Base-by-base conservation (phyloP, 2,113 vertebrate species). In the Dicentrarchus labrax region DNA sequence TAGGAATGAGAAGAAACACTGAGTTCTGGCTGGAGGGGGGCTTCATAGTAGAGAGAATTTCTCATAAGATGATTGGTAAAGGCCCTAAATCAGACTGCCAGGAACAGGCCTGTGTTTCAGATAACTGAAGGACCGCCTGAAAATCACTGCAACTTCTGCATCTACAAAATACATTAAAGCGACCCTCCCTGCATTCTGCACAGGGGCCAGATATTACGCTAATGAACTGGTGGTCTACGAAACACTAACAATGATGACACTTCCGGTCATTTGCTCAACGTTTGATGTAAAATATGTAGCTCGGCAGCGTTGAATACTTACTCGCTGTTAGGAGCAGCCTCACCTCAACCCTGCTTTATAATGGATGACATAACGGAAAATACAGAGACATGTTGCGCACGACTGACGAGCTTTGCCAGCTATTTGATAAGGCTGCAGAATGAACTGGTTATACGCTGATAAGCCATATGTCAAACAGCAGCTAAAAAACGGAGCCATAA, bases 351-450 rank as follows among this genome's bases (percentile, higher is more conserved):
- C n/a, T 15, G 39, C 12, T 13, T 47, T 43, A 19, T 3, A 59
- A 30, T 43, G 62, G 15, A 61, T 61, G 45, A 68, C 24, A 72
- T 61, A 47, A 71, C 66, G 50, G 41, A 3, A 16, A 56, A 57
- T 8, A n/a, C 41, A 43, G 13, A 36, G 22, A 64, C 22, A 13
- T 41, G 56, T 54, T 54, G 41, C 61, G 57, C 24, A 48, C 43
- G n/a, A 21, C n/a, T 60, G 54, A 11, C 12, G 8, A 38, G 16
- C 5, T 10, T 12, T 38, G 9, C 16, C 36, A 38, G 47, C 22
- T 7, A 16, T 65, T 30, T 65, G 12, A 41, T 4, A 50, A 36
- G 11, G 30, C 66, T n/a, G 41, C 41, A 36, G 15, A 15, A 21
- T 56, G 2, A 39, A 8, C 13, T 8, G 17, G 3, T 22, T 47